Base-by-base conservation (phyloP, 2,797 vertebrate species). In the Sebastes paucispinis region DNA sequence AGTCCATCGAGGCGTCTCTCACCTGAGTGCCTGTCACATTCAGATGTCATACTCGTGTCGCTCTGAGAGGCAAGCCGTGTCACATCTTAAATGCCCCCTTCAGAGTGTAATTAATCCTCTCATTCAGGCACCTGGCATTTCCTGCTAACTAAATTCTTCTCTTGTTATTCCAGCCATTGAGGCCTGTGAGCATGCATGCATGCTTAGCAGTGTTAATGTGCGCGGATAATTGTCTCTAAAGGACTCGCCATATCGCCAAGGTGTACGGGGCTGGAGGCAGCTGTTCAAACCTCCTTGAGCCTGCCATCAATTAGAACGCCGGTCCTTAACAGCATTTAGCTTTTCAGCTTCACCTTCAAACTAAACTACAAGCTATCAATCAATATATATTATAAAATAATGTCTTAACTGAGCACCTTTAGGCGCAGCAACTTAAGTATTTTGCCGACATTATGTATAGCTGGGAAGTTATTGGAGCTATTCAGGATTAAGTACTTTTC, bases 401-500 rank as follows among this genome's bases (percentile, higher is more conserved):
- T 27, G 72, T 77, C 85, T 79, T 84, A 83, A 80, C 75, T 20
- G 66, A 81, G 80, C 72, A 81, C 80, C 89, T 90, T 85, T 72
- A 82, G 85, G 74, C 57, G 25, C 50, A 9, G 76, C 69, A 73
- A 90, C 87, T 66, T 86, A 78, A 87, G 86, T 87, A 83, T 87
- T 91, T 91, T 80, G 39, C 79, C 57, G 25, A 80, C 75, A 81
- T 91, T 92, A 90, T 87, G 81, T 78, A 64, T 90, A 29, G 79
- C 84, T 80, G 6, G 83, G 63, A 90, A 87, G 83, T 89, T 91
- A 90, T 81, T 87, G 86, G 87, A 89, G 90, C 88, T 87, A 87
- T 92, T 90, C 83, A 75, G 93, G 93, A 94, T 94, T 93, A 94
- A 91, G 85, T 82, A 86, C 88, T 91, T 91, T 70, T 88, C 91